Evolutionary conservation across 2,888 invertebrate genomes (phyloP), one percentile per base, ranked within the genome.

Genomic region (Pilophorus perplexus): DNA sequence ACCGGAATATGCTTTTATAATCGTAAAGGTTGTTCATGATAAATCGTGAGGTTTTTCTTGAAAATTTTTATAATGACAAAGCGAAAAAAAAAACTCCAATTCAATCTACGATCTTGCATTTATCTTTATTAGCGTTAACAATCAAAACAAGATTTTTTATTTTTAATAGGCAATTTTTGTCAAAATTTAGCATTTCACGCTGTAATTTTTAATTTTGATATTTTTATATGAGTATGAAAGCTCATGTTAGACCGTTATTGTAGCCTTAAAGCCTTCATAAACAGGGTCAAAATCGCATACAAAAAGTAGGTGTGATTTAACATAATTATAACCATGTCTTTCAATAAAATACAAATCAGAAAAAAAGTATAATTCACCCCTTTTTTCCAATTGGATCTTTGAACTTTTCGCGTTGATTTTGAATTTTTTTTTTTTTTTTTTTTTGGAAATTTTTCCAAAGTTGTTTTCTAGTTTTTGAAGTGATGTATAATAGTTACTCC

Each of bases 311-410:
- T 69, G 68, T 71, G 69, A 71, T 71, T 70, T 69, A 67, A 68
- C 65, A 69, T 66, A 67, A 70, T 67, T 71, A 71, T 69, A 70
- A 67, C 71, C 70, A 70, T 69, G 71, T 71, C 71, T 71, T 71
- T 71, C 71, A 71, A 71, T 68, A 67, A 66, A 54, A 67, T 68
- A 62, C 68, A 68, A 68, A 68, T 66, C 60, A 65, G 64, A 50
- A 37, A 64, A 54, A 16, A 50, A 52, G 25, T 27, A 33, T 57
- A 25, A 25, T 40, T 22, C 6, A 27, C 33, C 33, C 27, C 27
- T 50, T 22, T n/a, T 64, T 52, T 64, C 44, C 40, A 33, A 52
- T 54, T 52, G 16, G 50, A 42, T 42, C 14, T 42, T 42, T 42
- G 42, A 42, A 42, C 42, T 6, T 42, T 33, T 42, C 14, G 14